Conservation (phyloP, 1,140 invertebrate genomes). For the Macrosteles quadrilineatus region DNA sequence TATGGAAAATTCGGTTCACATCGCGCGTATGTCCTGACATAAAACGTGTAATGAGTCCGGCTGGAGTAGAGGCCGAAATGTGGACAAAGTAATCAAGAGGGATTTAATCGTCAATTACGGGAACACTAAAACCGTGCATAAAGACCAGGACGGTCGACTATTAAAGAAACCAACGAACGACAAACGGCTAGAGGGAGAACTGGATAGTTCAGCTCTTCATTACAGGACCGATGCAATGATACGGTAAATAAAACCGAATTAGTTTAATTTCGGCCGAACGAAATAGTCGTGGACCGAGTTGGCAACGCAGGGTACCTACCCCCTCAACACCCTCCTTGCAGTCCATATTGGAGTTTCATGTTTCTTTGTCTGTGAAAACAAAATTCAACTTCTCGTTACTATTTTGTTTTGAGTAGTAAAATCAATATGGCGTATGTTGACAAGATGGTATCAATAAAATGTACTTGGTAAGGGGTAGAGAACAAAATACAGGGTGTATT, state of each 20-base stretch:
- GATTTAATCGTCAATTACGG: slow-evolving; percentile 6
- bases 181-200: background rate
- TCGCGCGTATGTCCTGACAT: background rate
- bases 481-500: too few relatives aligned
- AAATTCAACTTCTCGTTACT: too few relatives aligned
- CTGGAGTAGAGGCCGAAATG: background rate
- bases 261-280: slow-evolving; percentile 22
- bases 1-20: slow-evolving; percentile 9
- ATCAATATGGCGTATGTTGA: too few relatives aligned
- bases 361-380: background rate
- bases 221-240: slow-evolving; percentile 15
- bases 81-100: slow-evolving; percentile 16
- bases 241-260: slow-evolving; percentile 25
- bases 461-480: too few relatives aligned
- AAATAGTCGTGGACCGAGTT: background rate
- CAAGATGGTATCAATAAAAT: too few relatives aligned
- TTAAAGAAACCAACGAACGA: background rate
- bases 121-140: background rate
- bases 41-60: slow-evolving; percentile 11
- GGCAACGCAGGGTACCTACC: background rate
- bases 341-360: too few relatives aligned
- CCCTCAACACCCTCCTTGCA: background rate
- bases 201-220: background rate
- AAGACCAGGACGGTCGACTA: background rate
- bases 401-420: too few relatives aligned